phyloP scores from a whole-genome alignment of 2,888 invertebrate species.

The Anorthoa munda region DNA sequence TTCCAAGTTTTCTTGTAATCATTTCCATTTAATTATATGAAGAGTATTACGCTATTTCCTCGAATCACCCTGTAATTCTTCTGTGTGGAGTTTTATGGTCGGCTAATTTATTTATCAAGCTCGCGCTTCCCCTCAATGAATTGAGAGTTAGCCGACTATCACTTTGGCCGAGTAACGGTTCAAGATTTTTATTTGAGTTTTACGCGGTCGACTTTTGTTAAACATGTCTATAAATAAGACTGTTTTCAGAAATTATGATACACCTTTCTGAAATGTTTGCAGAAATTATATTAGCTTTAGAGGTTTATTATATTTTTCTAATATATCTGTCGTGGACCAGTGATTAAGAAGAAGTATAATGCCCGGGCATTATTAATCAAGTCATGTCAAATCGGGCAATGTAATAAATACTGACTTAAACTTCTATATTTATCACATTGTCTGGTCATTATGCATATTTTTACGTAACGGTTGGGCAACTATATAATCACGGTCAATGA shows the following conservation, averaged over 20 bases:
- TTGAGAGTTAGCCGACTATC: constrained; percentile 57
- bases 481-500: too few species aligned
- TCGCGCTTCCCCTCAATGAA: constrained; percentile 53
- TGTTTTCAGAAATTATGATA: constrained; percentile 13
- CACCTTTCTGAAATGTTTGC: not conserved
- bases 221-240: constrained; percentile 23
- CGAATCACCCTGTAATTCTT: constrained; percentile 54
- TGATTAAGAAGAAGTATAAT: too few species aligned
- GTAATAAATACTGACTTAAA: too few species aligned
- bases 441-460: too few species aligned
- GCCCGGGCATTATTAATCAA: too few species aligned
- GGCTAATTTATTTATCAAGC: constrained; percentile 60
- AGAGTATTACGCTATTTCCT: constrained; percentile 47
- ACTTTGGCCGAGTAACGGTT: constrained; percentile 41
- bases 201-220: constrained; percentile 34
- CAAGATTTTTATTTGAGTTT: constrained; percentile 49
- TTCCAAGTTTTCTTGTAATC: constrained; percentile 33
- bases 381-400: too few species aligned
- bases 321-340: too few species aligned
- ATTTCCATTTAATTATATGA: constrained; percentile 55
- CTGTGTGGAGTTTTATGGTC: constrained; percentile 57
- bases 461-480: too few species aligned
- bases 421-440: too few species aligned
- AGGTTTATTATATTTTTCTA: too few species aligned
- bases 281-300: not conserved